A percentile compares a stretch with the other conserved stretches of the same genome.
These are phyloP conservation scores for Pseudomyrmex cubaensis DNA, from an alignment of 1,140 invertebrate species.

Conservation along the genomic window DNA sequence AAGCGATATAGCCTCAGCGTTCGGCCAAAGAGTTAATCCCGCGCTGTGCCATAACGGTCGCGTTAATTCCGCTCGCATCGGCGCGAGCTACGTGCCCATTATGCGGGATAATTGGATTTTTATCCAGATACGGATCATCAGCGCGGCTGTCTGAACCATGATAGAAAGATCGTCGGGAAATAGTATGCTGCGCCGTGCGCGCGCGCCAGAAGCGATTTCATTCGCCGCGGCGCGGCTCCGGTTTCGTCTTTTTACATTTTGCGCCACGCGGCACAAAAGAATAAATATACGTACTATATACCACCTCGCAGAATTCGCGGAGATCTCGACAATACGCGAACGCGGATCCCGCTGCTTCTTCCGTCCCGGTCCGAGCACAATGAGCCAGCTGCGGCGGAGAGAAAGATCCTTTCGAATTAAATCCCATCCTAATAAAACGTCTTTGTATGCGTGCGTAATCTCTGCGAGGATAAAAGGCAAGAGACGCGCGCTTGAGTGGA, in stretches of 20 bases:
- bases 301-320: conserved; percentile 24
- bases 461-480: conserved; percentile 1
- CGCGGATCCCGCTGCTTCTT: conserved; percentile 35
- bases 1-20: not conserved
- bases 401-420: conserved; percentile 71
- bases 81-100: conserved; percentile 48
- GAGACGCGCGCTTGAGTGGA: conserved; percentile 11
- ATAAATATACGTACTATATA: conserved; percentile 58
- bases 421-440: conserved; percentile 49
- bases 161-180: conserved; percentile 53
- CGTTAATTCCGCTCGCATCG: conserved; percentile 50
- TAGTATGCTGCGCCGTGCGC: conserved; percentile 5
- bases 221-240: conserved; percentile 18
- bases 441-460: conserved; percentile 51
- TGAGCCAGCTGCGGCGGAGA: conserved; percentile 38
- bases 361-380: conserved; percentile 39
- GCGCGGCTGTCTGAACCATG: conserved; percentile 41
- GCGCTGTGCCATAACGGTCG: conserved; percentile 27
- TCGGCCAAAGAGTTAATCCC: conserved; percentile 47
- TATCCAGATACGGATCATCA: conserved; percentile 64
- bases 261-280: conserved; percentile 45
- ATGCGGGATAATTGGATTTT: conserved; percentile 66
- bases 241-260: conserved; percentile 38
- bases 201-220: conserved; percentile 29
- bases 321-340: conserved; percentile 62